These are phyloP conservation scores for Tyria jacobaeae DNA, from an alignment of 2,888 invertebrate species.

Conservation along the genomic window DNA sequence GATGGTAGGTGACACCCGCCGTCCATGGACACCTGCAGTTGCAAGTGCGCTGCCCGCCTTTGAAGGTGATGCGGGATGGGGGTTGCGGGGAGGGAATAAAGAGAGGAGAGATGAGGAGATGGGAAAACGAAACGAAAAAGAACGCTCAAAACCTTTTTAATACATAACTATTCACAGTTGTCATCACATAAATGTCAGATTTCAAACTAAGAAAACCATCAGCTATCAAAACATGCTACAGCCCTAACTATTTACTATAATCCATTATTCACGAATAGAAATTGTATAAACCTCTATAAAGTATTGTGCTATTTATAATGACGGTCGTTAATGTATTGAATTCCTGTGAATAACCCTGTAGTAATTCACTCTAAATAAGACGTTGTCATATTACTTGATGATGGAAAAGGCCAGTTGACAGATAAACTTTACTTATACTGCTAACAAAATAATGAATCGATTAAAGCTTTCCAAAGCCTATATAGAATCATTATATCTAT, in stretches of 20 bases:
- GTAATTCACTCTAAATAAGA: slow-evolving; percentile 17
- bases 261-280: slow-evolving; percentile 28
- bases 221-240: neutral
- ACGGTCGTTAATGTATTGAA: slow-evolving; percentile 1
- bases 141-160: neutral
- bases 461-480: too few relatives aligned
- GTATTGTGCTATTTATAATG: slow-evolving; percentile 21
- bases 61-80: too few relatives aligned
- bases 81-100: too few relatives aligned
- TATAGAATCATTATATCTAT: too few relatives aligned
- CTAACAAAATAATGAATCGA: too few relatives aligned
- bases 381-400: neutral
- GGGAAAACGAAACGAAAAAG: neutral
- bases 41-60: too few relatives aligned
- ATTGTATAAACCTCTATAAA: slow-evolving; percentile 14
- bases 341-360: slow-evolving; percentile 1
- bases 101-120: too few relatives aligned
- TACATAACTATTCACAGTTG: neutral
- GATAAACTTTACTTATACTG: too few relatives aligned
- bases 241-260: slow-evolving; percentile 5
- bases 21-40: too few relatives aligned
- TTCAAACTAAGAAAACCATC: neutral
- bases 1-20: too few relatives aligned
- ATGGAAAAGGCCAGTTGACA: neutral
- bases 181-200: neutral